Evolutionary conservation across 2,888 invertebrate species (phyloP), one percentile per base, ranked within the genome.

Genomic region (Eristalinus sepulchralis): DNA sequence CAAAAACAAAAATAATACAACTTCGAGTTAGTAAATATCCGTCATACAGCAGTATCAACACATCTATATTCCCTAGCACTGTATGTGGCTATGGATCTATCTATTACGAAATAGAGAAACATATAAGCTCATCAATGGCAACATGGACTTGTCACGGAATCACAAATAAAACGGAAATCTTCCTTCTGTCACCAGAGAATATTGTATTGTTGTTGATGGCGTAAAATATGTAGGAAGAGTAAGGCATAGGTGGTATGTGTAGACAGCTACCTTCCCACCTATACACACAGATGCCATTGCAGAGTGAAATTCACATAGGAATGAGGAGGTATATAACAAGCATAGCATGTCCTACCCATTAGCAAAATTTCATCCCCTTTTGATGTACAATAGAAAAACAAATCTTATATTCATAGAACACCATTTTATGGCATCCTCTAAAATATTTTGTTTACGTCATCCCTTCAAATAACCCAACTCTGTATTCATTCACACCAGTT

Each of bases 371-470:
- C 88, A 88, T 88, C 88, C 88, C 88, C 84, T 86, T 88, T 88
- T 88, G 88, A 88, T 88, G 88, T 88, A 88, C 81, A 86, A 88
- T 88, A 86, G 83, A 83, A 88, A 86, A 88, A 88, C 88, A 88
- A 88, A 88, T 88, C 88, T 88, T 88, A 86, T 88, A 88, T 88
- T 88, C 88, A 88, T 88, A 86, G 81, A 85, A 88, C 88, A 88
- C 88, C 88, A 86, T 78, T 87, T 81, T 87, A 72, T 80, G 87
- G 88, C 88, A 88, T 88, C 88, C 88, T 88, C 86, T 87, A 87
- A 87, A 87, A 87, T 87, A 87, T 87, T 87, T 87, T 87, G 86
- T 87, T 87, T 87, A 87, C 86, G 86, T 87, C 86, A 87, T 87
- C 86, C 86, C 83, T 83, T 83, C 83, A 83, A 87, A 87, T 87